phyloP scores from a whole-genome alignment of 1,140 invertebrate species.

The Galleria mellonella region DNA sequence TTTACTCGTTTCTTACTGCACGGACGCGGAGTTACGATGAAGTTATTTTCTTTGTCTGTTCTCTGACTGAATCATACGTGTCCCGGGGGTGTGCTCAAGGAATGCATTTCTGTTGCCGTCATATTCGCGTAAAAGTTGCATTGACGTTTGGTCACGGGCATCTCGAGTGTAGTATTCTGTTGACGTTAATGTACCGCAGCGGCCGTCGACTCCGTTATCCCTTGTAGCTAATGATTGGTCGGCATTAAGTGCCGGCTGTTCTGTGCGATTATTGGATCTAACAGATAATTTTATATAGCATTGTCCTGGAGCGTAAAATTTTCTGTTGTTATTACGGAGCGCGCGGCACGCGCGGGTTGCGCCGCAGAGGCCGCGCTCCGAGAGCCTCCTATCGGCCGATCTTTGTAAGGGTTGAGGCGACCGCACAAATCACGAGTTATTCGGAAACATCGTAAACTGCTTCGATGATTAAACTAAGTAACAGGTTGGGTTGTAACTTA shows the following conservation, averaged over 20 bases:
- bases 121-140: slow-evolving; percentile 31
- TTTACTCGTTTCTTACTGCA: slow-evolving; percentile 19
- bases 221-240: slow-evolving; percentile 72
- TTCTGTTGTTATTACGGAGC: slow-evolving; percentile 61
- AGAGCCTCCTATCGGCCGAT: slow-evolving; percentile 24
- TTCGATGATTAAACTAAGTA: slow-evolving; percentile 1
- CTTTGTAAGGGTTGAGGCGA: slow-evolving; percentile 24
- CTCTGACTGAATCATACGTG: slow-evolving; percentile 18
- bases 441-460: slow-evolving; percentile 19
- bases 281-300: slow-evolving; percentile 73
- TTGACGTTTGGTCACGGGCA: slow-evolving; percentile 72
- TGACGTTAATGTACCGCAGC: slow-evolving; percentile 49
- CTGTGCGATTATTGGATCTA: slow-evolving; percentile 72
- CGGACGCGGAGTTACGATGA: slow-evolving; percentile 45
- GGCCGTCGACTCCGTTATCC: slow-evolving; percentile 63
- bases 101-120: slow-evolving; percentile 7
- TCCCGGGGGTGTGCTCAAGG: slow-evolving; percentile 32
- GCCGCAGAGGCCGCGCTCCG: slow-evolving; percentile 14
- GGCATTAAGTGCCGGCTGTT: slow-evolving; percentile 66
- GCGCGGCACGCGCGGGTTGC: slow-evolving; percentile 27
- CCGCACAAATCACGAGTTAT: slow-evolving; percentile 27
- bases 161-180: slow-evolving; percentile 32
- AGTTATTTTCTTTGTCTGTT: slow-evolving; percentile 57
- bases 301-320: slow-evolving; percentile 72
- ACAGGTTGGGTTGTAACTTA: neutral